Conservation (phyloP, 2,888 invertebrate species). For the Lasius platythorax region DNA sequence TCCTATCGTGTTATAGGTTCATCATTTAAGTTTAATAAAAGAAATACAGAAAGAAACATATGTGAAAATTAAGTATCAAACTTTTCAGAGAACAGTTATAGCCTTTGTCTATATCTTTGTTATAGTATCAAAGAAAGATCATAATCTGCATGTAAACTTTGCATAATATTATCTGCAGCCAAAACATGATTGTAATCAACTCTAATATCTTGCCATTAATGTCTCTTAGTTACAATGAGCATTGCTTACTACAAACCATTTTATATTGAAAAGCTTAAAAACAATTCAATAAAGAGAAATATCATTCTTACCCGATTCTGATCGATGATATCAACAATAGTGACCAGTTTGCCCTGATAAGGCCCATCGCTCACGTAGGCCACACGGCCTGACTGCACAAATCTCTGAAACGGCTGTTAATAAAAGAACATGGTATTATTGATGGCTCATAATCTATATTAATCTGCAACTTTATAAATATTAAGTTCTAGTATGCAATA, state of each 20-base stretch:
- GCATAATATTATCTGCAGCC: not conserved
- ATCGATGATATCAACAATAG: constrained; percentile 98
- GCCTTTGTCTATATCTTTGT: not conserved
- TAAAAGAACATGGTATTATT: constrained; percentile 10
- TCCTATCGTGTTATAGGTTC: constrained; percentile 90
- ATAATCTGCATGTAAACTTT: not conserved
- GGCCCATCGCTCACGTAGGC: constrained; percentile 97
- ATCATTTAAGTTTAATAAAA: constrained; percentile 82
- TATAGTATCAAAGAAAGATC: not conserved
- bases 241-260: not conserved
- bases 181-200: not conserved
- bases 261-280: not conserved
- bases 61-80: not conserved
- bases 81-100: not conserved
- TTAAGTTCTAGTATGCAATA: not conserved
- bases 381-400: constrained; percentile 98
- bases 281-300: not conserved
- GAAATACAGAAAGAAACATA: not conserved
- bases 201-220: not conserved
- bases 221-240: not conserved
- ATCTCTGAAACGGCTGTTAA: constrained; percentile 94
- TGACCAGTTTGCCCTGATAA: constrained; percentile 95
- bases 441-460: not conserved
- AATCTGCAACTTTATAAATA: not conserved
- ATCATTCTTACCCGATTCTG: constrained; percentile 93